Evolutionary conservation across 2,113 vertebrate genomes (phyloP), one percentile per base, ranked within the genome.

Genomic region (Erpornis zantholeuca): DNA sequence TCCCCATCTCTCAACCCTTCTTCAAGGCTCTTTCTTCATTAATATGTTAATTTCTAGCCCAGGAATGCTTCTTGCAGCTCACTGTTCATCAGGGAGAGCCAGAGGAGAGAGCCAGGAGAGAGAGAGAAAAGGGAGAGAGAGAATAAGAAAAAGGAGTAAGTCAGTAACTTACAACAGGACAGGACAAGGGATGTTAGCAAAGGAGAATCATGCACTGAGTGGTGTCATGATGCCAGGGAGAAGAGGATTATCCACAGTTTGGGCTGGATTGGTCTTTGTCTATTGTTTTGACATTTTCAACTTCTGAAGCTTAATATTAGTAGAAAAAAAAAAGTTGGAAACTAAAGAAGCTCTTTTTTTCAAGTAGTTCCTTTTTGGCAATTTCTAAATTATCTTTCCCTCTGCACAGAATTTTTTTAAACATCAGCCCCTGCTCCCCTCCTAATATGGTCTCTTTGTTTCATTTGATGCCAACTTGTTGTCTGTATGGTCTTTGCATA

Each of bases 1-100:
- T 94, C 50, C 70, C 45, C 69, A 92, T 94, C 73, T 90, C 90
- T 95, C 70, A 92, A 56, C 40, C 45, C 54, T 94, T 87, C 71
- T 95, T 86, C 76, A 94, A 96, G 92, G 64, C 77, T 90, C 10
- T 85, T 81, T 88, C 66, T 96, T 93, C n/a, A 45, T 95, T 94
- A 97, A 87, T 94, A 94, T 93, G 88, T 81, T 96, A 95, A 88
- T 96, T 97, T 80, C 68, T 82, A 96, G 77, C 61, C 44, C 78
- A 94, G 86, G 93, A 96, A 89, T 96, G 31, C 64, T 97, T 93
- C 76, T 97, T 88, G 68, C 27, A 0, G 90, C 65, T 97, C 92
- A 68, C 73, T 94, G 73, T 92, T 95, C 57, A 64, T 66, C 66
- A 88, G 83, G 70, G 69, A 94, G 93, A 93, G 63, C 35, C 45